Evolutionary conservation across 2,113 vertebrate genomes (phyloP).

Genomic region (Lanius collurio): DNA sequence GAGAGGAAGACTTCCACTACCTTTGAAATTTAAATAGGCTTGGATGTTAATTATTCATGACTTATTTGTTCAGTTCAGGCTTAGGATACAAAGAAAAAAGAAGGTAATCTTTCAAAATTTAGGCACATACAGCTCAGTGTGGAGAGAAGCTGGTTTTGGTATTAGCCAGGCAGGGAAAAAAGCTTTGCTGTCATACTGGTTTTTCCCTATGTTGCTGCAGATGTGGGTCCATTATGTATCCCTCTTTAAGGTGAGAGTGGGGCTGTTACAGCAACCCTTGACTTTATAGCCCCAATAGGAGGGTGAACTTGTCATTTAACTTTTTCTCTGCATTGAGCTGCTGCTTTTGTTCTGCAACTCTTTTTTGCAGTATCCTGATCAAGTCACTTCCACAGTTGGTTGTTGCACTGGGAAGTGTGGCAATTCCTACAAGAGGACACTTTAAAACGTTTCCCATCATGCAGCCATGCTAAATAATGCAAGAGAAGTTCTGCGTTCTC

Average conservation of each 20-base stretch:
- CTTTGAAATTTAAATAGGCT: conserved; percentile 54
- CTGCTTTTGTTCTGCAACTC: not conserved
- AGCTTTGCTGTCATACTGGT: not conserved
- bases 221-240: not conserved
- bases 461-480: not conserved
- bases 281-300: not conserved
- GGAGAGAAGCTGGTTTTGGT: not conserved
- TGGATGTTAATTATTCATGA: conserved; percentile 45
- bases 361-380: not conserved
- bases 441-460: not conserved
- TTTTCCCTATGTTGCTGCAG: not conserved
- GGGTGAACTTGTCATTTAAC: not conserved
- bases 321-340: not conserved
- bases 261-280: not conserved
- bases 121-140: not conserved
- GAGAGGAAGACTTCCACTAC: not conserved
- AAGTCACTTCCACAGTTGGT: not conserved
- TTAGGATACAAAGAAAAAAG: not conserved
- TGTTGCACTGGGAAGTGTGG: not conserved
- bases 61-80: conserved; percentile 7
- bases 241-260: not conserved
- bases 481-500: not conserved
- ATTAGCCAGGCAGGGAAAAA: not conserved
- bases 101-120: not conserved
- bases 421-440: not conserved